Percentiles rank a stretch among this genome's conserved stretches.
phyloP scores from a whole-genome alignment of 2,888 invertebrate genomes.

The Caenorhabditis auriculariae region DNA sequence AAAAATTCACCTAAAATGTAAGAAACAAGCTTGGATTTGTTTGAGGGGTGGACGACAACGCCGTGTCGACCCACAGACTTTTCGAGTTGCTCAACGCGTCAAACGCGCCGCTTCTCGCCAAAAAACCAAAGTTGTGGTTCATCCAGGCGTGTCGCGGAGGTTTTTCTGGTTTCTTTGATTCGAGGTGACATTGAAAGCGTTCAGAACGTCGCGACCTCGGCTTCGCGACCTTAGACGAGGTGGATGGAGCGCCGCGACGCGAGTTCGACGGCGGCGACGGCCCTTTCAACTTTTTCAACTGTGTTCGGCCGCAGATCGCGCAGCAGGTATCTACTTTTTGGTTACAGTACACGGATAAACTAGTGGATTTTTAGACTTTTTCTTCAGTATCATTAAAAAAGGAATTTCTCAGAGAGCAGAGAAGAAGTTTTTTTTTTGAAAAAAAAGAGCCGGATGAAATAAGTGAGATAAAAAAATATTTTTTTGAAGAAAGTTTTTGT shows the following conservation, averaged over 20 bases:
- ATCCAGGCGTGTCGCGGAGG: slow-evolving; percentile 64
- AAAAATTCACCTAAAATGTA: no score
- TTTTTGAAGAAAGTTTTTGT: no score
- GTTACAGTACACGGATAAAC: not conserved
- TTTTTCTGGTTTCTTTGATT: slow-evolving; percentile 10
- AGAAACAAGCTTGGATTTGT: not conserved
- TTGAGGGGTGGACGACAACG: slow-evolving; percentile 43
- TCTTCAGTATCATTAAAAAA: slow-evolving; percentile 7
- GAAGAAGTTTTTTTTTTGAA: no score
- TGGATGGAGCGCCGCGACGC: slow-evolving; percentile 17
- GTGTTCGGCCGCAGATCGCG: slow-evolving; percentile 16
- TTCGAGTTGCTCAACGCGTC: slow-evolving; percentile 40
- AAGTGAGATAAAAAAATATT: no score
- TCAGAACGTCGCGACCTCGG: slow-evolving; percentile 26
- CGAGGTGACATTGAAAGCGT: not conserved
- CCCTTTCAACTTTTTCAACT: slow-evolving; percentile 22
- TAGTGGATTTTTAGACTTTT: slow-evolving; percentile 2
- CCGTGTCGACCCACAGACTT: slow-evolving; percentile 35
- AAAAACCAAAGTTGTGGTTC: slow-evolving; percentile 62
- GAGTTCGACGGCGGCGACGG: slow-evolving; percentile 12
- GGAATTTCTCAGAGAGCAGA: no score
- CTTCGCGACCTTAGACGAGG: slow-evolving; percentile 12
- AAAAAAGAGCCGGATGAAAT: no score
- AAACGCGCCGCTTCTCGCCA: slow-evolving; percentile 53
- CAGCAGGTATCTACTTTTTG: not conserved